Evolutionary conservation across 2,113 vertebrate genomes (phyloP).

Genomic region (Panthera uncia): DNA sequence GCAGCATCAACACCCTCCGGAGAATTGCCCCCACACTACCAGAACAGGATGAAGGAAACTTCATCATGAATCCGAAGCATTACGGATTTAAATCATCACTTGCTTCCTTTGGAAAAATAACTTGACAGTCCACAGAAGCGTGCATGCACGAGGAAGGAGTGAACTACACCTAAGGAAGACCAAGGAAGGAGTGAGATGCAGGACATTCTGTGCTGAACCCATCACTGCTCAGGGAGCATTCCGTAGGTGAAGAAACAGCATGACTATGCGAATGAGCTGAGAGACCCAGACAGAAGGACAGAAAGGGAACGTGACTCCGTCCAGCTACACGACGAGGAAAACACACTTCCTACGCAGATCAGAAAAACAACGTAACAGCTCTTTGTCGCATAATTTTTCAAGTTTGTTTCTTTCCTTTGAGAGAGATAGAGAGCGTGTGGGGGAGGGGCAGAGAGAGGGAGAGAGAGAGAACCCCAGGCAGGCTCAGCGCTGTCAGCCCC

Average conservation of each 20-base stretch:
- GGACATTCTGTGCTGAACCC: background rate
- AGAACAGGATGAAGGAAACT: background rate
- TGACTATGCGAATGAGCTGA: rapidly evolving
- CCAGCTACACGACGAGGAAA: background rate
- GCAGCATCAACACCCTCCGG: background rate
- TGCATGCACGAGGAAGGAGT: rapidly evolving
- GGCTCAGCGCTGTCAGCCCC: no score
- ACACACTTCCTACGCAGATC: background rate
- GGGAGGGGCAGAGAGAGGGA: no score
- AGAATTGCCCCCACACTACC: background rate
- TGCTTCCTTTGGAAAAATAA: background rate
- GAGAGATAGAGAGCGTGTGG: no score
- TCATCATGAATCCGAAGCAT: background rate
- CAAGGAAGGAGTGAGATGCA: background rate
- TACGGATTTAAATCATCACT: background rate
- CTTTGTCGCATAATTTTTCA: no score
- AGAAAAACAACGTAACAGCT: background rate
- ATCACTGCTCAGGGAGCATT: background rate
- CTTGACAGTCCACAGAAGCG: background rate
- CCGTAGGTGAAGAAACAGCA: background rate
- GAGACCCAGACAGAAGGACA: background rate
- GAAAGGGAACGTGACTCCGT: background rate
- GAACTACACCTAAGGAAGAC: background rate
- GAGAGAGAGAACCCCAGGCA: no score
- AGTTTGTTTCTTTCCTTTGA: no score